Percentiles rank a stretch among this genome's conserved stretches.
Evolutionary conservation across 2,888 invertebrate species (phyloP).

Genomic region (Cryptocheilus praepositus): DNA sequence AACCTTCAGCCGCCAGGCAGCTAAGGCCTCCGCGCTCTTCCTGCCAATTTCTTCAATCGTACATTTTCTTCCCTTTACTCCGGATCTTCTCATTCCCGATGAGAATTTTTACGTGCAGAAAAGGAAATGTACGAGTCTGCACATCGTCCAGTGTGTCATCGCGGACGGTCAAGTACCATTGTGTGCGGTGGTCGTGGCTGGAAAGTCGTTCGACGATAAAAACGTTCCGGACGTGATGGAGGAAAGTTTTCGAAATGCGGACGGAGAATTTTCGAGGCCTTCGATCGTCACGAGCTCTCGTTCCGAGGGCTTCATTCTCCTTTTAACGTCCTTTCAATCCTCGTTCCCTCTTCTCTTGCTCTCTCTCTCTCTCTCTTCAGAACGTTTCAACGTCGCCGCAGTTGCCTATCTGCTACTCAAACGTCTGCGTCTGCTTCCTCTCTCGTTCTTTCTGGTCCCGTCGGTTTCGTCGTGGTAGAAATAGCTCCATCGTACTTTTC

Average conservation of each 20-base stretch:
- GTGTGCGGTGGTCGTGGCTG: slow-evolving; percentile 25
- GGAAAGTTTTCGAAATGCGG: slow-evolving; percentile 32
- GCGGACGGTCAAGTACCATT: slow-evolving; percentile 25
- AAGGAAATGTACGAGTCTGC: slow-evolving; percentile 4
- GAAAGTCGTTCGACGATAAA: slow-evolving; percentile 36
- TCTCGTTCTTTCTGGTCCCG: neutral
- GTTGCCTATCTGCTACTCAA: no score
- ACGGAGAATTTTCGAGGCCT: slow-evolving; percentile 10
- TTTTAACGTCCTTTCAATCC: neutral
- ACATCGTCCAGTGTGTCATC: slow-evolving; percentile 27
- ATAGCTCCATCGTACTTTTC: slow-evolving; percentile 4
- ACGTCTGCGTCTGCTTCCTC: neutral
- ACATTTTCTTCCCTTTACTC: no score
- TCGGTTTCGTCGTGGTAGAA: neutral
- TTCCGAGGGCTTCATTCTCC: slow-evolving; percentile 1
- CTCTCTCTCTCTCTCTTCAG: neutral
- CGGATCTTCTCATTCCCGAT: no score
- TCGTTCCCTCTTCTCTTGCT: neutral
- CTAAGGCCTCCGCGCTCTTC: no score
- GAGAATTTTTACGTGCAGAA: no score
- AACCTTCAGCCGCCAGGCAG: no score
- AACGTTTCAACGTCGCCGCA: no score
- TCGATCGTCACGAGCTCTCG: neutral
- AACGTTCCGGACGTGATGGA: slow-evolving; percentile 20
- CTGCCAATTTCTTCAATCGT: no score